A percentile compares a stretch with the other conserved stretches of the same genome.
Conservation (phyloP, 2,113 vertebrate species). For the Notiomystis cincta region DNA sequence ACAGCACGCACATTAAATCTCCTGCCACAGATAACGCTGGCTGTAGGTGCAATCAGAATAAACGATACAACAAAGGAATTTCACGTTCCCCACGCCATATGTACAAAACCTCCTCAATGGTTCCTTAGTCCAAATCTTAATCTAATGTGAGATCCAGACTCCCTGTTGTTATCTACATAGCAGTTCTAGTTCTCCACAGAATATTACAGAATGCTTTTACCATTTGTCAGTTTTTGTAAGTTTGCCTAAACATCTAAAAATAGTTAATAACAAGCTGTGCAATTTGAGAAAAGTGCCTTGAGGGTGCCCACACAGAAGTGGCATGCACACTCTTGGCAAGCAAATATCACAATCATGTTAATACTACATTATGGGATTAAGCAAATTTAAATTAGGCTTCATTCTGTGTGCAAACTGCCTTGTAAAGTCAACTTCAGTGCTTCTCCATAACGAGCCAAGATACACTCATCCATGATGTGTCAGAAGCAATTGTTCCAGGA, state of each 20-base stretch:
- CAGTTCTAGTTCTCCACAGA: background rate
- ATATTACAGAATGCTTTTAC: constrained; percentile 16
- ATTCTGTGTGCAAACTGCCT: constrained; percentile 42
- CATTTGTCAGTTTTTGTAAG: constrained; percentile 38
- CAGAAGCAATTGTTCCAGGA: constrained; percentile 33
- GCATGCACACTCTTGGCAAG: constrained; percentile 43
- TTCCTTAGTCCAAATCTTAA: background rate
- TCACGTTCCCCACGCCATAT: fast-evolving
- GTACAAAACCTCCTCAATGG: background rate
- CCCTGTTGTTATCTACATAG: background rate
- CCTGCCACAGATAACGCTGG: background rate
- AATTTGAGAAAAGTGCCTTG: constrained; percentile 38
- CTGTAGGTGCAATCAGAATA: background rate
- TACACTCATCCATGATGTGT: background rate
- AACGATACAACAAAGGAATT: background rate
- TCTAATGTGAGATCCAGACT: background rate
- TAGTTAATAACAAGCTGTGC: constrained; percentile 42
- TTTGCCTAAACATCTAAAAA: constrained; percentile 52
- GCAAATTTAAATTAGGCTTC: constrained; percentile 35
- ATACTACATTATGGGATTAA: constrained; percentile 38
- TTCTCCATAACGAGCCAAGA: constrained; percentile 6
- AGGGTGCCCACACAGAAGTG: constrained; percentile 49
- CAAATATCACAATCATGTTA: constrained; percentile 15
- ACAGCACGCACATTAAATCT: background rate
- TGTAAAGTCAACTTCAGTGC: constrained; percentile 54